Conservation (phyloP, 2,797 vertebrate genomes). For the Squalus acanthias region DNA sequence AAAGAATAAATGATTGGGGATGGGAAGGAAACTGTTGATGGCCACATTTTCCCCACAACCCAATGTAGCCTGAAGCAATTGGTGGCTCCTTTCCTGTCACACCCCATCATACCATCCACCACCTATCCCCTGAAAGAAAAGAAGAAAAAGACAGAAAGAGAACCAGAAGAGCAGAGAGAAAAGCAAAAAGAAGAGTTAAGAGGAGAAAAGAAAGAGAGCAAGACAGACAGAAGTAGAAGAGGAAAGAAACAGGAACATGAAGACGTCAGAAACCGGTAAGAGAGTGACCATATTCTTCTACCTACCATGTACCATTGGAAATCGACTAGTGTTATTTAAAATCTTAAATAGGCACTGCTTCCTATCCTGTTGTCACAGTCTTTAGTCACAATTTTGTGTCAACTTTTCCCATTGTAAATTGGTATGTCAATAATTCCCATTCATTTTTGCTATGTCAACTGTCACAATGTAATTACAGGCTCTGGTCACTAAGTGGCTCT, state of each 20-base stretch:
- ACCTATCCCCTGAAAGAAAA: neutral
- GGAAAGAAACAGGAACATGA: neutral
- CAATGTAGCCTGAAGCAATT: neutral
- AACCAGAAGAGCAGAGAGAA: neutral
- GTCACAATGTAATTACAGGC: neutral
- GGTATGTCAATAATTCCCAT: neutral
- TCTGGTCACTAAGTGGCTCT: neutral
- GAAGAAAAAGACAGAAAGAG: neutral
- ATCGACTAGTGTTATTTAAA: neutral
- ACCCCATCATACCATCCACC: neutral
- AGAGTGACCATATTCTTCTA: neutral
- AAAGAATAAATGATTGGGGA: neutral
- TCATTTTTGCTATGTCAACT: neutral
- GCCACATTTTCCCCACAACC: neutral
- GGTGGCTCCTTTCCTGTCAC: neutral
- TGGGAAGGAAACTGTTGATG: neutral
- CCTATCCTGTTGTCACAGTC: neutral
- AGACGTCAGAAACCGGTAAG: neutral
- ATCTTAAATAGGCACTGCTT: neutral
- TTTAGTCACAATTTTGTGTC: neutral
- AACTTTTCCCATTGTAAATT: neutral
- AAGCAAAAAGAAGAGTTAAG: neutral
- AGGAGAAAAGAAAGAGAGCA: neutral
- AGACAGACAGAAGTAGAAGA: neutral
- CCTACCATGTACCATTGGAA: neutral